These are phyloP conservation scores for Galagoides demidoff DNA, from an alignment of 2,797 vertebrate species.

Conservation along the genomic window DNA sequence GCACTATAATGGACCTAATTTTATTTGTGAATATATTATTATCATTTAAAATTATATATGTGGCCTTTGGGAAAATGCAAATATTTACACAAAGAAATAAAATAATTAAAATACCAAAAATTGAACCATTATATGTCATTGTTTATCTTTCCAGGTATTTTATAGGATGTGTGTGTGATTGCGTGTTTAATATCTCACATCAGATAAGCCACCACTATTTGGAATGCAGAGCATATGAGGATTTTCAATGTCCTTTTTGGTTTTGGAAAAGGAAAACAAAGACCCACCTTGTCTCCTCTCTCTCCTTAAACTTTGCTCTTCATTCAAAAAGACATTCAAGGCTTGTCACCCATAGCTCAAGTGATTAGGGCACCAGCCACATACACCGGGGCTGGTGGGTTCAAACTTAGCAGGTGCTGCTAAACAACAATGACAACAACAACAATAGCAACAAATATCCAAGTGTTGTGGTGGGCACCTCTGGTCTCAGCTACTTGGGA, in stretches of 20 bases:
- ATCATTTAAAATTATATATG: not conserved
- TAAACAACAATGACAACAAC: too few species aligned
- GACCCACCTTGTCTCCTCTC: not conserved
- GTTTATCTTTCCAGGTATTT: not conserved
- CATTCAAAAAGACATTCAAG: not conserved
- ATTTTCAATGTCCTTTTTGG: not conserved
- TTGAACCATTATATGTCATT: not conserved
- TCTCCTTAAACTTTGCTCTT: not conserved
- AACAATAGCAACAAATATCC: too few species aligned
- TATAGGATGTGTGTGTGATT: not conserved
- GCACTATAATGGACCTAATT: not conserved
- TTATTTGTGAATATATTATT: not conserved
- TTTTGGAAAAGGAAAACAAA: not conserved
- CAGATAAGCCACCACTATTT: not conserved
- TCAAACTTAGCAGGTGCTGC: too few species aligned
- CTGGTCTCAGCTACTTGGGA: too few species aligned
- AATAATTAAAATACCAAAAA: constrained; percentile 27
- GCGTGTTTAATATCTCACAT: not conserved
- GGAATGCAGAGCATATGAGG: not conserved
- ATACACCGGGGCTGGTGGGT: too few species aligned
- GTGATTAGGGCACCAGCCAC: too few species aligned
- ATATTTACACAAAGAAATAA: not conserved
- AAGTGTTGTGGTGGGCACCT: too few species aligned
- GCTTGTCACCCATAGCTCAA: too few species aligned
- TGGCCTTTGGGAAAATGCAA: not conserved